These are phyloP conservation scores for Sardinella longiceps DNA, from an alignment of 2,797 vertebrate species.

Conservation along the genomic window DNA sequence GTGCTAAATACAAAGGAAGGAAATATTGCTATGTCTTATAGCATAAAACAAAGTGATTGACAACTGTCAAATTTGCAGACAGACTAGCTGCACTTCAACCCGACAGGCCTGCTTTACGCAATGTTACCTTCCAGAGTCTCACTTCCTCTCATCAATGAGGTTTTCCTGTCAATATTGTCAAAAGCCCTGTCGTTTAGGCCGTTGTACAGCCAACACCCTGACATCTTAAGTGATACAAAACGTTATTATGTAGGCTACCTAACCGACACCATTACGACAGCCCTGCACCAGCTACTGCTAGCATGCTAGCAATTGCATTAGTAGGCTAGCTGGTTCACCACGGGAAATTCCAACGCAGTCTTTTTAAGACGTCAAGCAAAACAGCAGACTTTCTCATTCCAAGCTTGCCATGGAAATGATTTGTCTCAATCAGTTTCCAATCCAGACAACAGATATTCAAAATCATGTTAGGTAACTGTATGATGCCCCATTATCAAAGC, in stretches of 20 bases:
- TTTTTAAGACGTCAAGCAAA: not conserved
- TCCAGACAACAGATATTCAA: not conserved
- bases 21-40: not conserved
- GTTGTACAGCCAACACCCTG: not conserved
- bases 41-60: not conserved
- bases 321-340: conserved; percentile 13
- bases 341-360: conserved; percentile 11
- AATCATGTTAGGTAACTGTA: not conserved
- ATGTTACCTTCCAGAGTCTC: not conserved
- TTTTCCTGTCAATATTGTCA: not conserved
- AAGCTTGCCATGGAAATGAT: not conserved
- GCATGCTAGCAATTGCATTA: not conserved
- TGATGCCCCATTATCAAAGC: not conserved
- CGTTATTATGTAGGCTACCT: not conserved
- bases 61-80: not conserved
- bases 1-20: not conserved
- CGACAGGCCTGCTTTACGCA: not conserved
- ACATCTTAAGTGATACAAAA: not conserved
- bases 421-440: not conserved
- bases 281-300: not conserved
- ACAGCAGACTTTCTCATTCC: not conserved
- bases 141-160: not conserved
- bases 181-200: not conserved
- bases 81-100: not conserved
- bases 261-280: not conserved